Base-by-base conservation (phyloP, 2,888 invertebrate species). In the Orchestes rusci region DNA sequence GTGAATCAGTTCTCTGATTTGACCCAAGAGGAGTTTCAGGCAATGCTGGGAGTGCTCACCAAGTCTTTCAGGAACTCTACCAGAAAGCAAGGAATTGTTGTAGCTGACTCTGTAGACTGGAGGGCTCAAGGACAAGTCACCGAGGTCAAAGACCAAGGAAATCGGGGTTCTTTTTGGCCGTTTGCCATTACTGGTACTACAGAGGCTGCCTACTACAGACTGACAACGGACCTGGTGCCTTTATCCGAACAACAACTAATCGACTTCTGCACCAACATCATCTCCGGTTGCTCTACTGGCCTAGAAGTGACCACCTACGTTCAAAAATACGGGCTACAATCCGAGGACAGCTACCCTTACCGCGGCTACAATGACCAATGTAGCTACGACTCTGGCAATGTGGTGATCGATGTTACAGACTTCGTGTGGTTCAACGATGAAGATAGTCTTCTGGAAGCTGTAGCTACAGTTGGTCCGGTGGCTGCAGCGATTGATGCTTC, bases 211-310 rank as follows among this genome's bases (percentile, higher is more conserved):
- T 39, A 51, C 34, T 45, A 33, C 27, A 17, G 49, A 1, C 51
- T 45, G 36, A 45, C 41, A n/a, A 50, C 51, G 10, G 39, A 47
- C 23, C 34, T 55, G 10, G 40, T 47, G 2, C 45, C 48, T 15
- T 37, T 56, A n/a, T 53, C 53, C 18, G 54, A 55, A 44, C 56
- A 56, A 48, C 48, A 53, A 36, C 33, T 56, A 27, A 36, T 56
- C 8, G 56, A 56, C 39, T 56, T 55, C 42, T 28, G 45, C 16
- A 45, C 28, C 13, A 16, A 43, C 4, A 19, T 38, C 8, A 52
- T 50, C 18, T 3, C 16, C 3, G 55, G 55, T 12, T 56, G 54
- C 29, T 13, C 35, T 29, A 55, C 53, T 15, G 56, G 58, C 16
- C 31, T 15, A 3, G 38, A 45, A 39, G 38, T 43, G 5, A 5